Evolutionary conservation across 2,797 vertebrate genomes (phyloP).

Genomic region (Protonibea diacanthus): DNA sequence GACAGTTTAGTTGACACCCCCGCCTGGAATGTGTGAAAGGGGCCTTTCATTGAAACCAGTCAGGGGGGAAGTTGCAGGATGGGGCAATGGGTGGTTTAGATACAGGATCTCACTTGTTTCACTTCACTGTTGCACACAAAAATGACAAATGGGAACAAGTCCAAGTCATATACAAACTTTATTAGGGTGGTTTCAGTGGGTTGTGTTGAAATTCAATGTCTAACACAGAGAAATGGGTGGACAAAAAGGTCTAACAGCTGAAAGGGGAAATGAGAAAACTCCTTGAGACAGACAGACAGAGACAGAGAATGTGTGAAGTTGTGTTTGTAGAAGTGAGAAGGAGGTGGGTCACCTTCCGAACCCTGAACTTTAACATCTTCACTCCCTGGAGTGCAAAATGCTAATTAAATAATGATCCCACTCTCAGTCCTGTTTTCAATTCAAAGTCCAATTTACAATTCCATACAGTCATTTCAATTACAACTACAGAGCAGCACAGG

Average conservation of each 20-base stretch:
- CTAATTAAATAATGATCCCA: slow-evolving; percentile 29
- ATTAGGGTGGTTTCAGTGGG: rapidly evolving
- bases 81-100: not conserved
- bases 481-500: not conserved
- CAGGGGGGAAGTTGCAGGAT: not conserved
- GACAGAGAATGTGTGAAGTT: not conserved
- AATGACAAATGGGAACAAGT: not conserved
- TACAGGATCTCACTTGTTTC: not conserved
- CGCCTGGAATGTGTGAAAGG: slow-evolving; percentile 65
- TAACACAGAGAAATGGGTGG: not conserved
- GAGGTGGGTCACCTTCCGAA: not conserved
- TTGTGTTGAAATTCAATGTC: not conserved
- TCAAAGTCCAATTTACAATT: slow-evolving; percentile 18
- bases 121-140: not conserved
- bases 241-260: not conserved
- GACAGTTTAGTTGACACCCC: slow-evolving; percentile 60
- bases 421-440: not conserved
- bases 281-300: not conserved
- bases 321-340: not conserved
- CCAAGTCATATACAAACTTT: not conserved
- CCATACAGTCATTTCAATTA: slow-evolving; percentile 20
- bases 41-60: slow-evolving; percentile 59
- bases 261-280: not conserved
- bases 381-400: slow-evolving; percentile 9
- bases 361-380: not conserved